A percentile compares a stretch with the other conserved stretches of the same genome.
Evolutionary conservation across 2,113 vertebrate genomes (phyloP).

Genomic region (Riparia riparia): DNA sequence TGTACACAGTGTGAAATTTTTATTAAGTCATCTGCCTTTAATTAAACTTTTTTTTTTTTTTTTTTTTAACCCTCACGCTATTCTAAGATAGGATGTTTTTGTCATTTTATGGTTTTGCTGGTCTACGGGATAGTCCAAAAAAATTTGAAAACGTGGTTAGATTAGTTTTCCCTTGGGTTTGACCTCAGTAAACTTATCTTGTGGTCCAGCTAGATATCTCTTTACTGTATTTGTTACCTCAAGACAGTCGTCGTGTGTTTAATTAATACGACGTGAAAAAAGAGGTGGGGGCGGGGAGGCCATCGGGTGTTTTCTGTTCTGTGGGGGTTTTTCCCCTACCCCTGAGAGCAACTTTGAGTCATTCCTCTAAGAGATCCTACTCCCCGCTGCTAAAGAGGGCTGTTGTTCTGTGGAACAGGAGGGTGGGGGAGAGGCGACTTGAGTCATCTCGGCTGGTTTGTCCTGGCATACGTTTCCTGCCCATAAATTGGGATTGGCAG

Average conservation of each 20-base stretch:
- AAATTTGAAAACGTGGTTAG: conserved; percentile 53
- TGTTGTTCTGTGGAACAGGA: conserved; percentile 69
- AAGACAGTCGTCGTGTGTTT: not conserved
- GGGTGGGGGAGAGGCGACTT: conserved; percentile 70
- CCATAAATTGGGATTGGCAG: conserved; percentile 75
- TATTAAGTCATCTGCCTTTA: conserved; percentile 51
- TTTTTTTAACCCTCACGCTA: not conserved
- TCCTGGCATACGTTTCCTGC: conserved; percentile 77
- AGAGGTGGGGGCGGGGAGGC: no score
- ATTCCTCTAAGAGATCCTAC: conserved; percentile 60
- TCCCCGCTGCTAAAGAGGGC: conserved; percentile 48
- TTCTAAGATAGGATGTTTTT: conserved; percentile 65
- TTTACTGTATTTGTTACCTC: not conserved
- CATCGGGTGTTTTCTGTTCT: not conserved
- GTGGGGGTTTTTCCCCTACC: not conserved
- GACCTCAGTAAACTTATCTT: conserved; percentile 65
- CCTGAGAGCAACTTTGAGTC: conserved; percentile 69
- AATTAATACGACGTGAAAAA: not conserved
- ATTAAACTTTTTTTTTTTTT: not conserved
- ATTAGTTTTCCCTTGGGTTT: conserved; percentile 54
- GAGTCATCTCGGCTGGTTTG: conserved; percentile 78
- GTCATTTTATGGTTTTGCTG: conserved; percentile 60
- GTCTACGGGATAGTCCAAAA: conserved; percentile 51
- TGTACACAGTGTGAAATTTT: not conserved
- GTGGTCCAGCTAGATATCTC: not conserved